Evolutionary conservation across 2,113 vertebrate species (phyloP).

Genomic region (Chinchilla lanigera): DNA sequence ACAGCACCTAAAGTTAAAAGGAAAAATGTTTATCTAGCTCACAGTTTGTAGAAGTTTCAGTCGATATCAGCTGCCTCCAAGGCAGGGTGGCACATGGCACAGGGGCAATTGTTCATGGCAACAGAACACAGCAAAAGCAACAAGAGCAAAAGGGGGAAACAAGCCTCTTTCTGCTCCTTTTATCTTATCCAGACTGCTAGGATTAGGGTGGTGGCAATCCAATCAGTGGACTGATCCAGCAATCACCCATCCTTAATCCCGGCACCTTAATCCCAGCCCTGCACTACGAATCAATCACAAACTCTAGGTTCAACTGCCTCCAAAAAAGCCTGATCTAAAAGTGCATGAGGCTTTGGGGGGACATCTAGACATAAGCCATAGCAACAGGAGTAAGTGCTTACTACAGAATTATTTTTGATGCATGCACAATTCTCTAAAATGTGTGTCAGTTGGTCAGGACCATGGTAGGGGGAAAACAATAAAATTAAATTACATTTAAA

Average conservation of each 20-base stretch:
- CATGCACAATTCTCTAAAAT: not conserved
- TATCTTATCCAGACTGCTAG: not conserved
- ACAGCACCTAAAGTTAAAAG: not conserved
- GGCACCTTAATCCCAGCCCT: not conserved
- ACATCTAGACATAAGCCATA: not conserved
- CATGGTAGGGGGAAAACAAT: no score
- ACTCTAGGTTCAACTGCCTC: not conserved
- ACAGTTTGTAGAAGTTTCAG: not conserved
- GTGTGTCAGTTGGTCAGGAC: not conserved
- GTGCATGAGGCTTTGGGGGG: not conserved
- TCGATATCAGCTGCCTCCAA: not conserved
- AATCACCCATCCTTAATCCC: not conserved
- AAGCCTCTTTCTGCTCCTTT: not conserved
- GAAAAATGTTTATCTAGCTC: not conserved
- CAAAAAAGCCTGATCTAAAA: not conserved
- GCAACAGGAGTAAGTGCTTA: not conserved
- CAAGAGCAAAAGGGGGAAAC: not conserved
- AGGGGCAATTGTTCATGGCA: no score
- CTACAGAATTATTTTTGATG: not conserved
- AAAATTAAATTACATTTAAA: slow-evolving; percentile 6
- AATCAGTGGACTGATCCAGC: not conserved
- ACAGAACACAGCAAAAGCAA: not conserved
- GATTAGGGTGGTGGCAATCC: not conserved
- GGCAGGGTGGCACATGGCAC: not conserved
- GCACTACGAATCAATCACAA: not conserved